phyloP scores from a whole-genome alignment of 2,113 vertebrate species.

The Nycticryphes semicollaris region DNA sequence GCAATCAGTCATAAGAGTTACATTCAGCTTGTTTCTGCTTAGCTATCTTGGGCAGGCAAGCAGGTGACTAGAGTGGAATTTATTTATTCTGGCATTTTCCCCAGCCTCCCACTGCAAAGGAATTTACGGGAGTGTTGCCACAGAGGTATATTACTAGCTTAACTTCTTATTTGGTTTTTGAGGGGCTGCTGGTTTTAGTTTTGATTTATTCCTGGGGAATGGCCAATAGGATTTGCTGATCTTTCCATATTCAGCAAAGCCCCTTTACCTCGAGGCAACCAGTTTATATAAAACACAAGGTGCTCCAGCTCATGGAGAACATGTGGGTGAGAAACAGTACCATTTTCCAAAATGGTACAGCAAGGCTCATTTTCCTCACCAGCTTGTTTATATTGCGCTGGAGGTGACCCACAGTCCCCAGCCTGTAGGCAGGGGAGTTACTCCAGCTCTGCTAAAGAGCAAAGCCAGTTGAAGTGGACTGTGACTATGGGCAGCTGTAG shows the following conservation, averaged over 20 bases:
- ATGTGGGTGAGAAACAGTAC: fast-evolving
- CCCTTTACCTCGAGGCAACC: not conserved
- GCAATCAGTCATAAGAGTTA: not conserved
- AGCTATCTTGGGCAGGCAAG: not conserved
- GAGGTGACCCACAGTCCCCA: not conserved
- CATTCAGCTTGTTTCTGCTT: not conserved
- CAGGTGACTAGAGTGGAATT: conserved; percentile 1
- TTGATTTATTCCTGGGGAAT: not conserved
- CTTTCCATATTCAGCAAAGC: not conserved
- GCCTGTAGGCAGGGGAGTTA: not conserved
- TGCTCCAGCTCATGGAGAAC: not conserved
- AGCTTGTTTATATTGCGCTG: not conserved
- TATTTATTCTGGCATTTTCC: conserved; percentile 25
- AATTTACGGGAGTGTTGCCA: not conserved
- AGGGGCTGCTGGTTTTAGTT: not conserved
- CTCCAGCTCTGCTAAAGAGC: not conserved
- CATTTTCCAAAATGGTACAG: not conserved
- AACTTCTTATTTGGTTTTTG: not conserved
- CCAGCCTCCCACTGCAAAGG: not conserved
- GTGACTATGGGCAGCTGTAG: not conserved
- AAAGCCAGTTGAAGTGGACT: not conserved
- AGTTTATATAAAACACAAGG: not conserved
- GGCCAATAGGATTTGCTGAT: not conserved
- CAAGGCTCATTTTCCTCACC: not conserved
- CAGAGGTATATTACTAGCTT: not conserved